Base-by-base conservation (phyloP, 2,888 invertebrate genomes). In the Xanthia icteritia region DNA sequence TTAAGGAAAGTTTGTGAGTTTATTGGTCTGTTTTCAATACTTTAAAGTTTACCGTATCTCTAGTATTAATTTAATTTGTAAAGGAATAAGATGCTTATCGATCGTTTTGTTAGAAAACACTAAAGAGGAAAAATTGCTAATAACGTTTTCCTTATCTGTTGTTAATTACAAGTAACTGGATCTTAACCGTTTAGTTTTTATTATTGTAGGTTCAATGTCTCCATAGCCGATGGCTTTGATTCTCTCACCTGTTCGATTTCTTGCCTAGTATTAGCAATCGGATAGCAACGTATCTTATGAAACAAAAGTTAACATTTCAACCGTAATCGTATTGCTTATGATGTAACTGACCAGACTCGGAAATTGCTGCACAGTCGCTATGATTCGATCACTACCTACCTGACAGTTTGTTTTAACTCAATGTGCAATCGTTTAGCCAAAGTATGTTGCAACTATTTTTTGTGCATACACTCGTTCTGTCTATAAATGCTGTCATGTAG, bases 61-160 rank as follows among this genome's bases (percentile, higher is more conserved):
- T 73, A 36, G 0, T 2, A 27, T 5, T 5, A 2, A 48, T 63
- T 48, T 42, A 11, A 5, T 81, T 66, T 58, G 15, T 42, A 45
- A 64, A 65, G 8, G 36, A 78, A 45, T 54, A 56, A 51, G 65
- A 79, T 81, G 27, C 11, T 72, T 69, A 74, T 80, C 64, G 27
- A 61, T 5, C n/a, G 54, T n/a, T 84, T 63, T 42, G 76, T 69
- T 60, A 54, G 60, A 68, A 75, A 84, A 85, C 36, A 54, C 39
- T 66, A 76, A 73, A 61, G 31, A 84, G 76, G 81, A 85, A 81
- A 82, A 76, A 70, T 48, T 5, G 27, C 45, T 66, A 39, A 63
- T 63, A 6, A 63, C 11, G 51, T 72, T 84, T 73, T 83, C 66
- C 69, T 66, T 42, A 60, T 23, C 54, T 61, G 45, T 72, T 76